A percentile compares a stretch with the other conserved stretches of the same genome.
These are phyloP conservation scores for Cloeon dipterum DNA, from an alignment of 2,888 invertebrate genomes.

Conservation along the genomic window DNA sequence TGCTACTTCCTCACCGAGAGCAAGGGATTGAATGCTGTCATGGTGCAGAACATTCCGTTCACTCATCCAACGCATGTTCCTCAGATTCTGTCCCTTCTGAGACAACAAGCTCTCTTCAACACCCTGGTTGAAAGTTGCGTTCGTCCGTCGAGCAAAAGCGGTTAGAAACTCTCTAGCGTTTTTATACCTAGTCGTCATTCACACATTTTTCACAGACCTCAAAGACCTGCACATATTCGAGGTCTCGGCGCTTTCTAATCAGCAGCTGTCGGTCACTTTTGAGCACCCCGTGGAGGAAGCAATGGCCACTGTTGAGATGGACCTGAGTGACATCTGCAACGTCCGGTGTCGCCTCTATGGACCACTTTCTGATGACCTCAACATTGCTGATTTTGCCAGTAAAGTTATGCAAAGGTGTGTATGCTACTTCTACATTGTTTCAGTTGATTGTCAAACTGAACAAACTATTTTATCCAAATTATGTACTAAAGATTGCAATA, in stretches of 20 bases:
- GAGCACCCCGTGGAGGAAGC: conserved; percentile 85
- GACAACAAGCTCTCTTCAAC: conserved; percentile 84
- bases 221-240: conserved; percentile 74
- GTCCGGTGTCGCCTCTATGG: conserved; percentile 57
- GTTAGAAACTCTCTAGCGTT: conserved; percentile 23
- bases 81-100: conserved; percentile 55
- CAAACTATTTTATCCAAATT: no score
- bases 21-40: conserved; percentile 45
- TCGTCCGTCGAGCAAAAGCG: conserved; percentile 53
- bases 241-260: conserved; percentile 71
- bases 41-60: conserved; percentile 66
- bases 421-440: no score
- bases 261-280: conserved; percentile 70
- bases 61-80: conserved; percentile 85
- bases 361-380: conserved; percentile 23
- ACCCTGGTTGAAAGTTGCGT: conserved; percentile 74
- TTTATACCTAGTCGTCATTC: no score
- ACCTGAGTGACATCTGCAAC: conserved; percentile 56
- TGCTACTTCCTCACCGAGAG: conserved; percentile 83
- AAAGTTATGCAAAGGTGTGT: conserved; percentile 50
- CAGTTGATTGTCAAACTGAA: no score
- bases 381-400: conserved; percentile 28
- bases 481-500: no score
- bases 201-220: conserved; percentile 34
- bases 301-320: conserved; percentile 79